Base-by-base conservation (phyloP, 1,140 invertebrate genomes). In the Vanessa tameamea region DNA sequence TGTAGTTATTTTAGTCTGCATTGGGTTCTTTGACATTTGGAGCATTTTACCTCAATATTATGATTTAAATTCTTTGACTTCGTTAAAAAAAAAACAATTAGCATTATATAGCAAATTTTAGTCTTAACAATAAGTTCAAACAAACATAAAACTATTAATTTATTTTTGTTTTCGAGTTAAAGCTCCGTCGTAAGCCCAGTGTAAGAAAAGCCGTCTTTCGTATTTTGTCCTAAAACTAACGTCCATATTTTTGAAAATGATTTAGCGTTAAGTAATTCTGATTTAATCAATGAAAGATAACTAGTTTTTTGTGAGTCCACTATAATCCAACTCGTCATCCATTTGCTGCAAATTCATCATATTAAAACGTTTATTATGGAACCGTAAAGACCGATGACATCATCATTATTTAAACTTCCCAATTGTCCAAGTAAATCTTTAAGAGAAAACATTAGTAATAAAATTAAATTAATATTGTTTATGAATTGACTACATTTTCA, bases 221-320 rank as follows among this genome's bases (percentile, higher is more conserved):
- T 92, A 87, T 84, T 87, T 85, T 90, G 89, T 92, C 90, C 89
- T 91, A 77, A 88, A 82, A 87, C 75, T 90, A 89, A 92, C 90
- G 90, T 92, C 90, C 90, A 91, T 92, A 92, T 92, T 57, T 57
- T 90, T 87, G 82, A 90, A 89, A 90, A 90, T 91, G 82, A 87
- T 90, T 91, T 92, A 92, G 90, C 83, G 61, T 92, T 92, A 92
- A 91, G 90, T 90, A 77, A 87, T 85, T 87, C 82, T 88, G 84
- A 84, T 86, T 91, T 87, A 79, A 84, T 84, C 76, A 79, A 80
- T 81, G 55, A 75, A 61, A 55, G 26, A 63, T 59, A 71, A 71
- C 55, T 51, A 75, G 53, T 47, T 71, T 75, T 71, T 75, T 71
- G 73, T 72, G 70, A 65, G 70, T 75, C 69, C 73, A 75, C 47